Evolutionary conservation across 2,888 invertebrate genomes (phyloP).

Genomic region (Gerris lacustris): DNA sequence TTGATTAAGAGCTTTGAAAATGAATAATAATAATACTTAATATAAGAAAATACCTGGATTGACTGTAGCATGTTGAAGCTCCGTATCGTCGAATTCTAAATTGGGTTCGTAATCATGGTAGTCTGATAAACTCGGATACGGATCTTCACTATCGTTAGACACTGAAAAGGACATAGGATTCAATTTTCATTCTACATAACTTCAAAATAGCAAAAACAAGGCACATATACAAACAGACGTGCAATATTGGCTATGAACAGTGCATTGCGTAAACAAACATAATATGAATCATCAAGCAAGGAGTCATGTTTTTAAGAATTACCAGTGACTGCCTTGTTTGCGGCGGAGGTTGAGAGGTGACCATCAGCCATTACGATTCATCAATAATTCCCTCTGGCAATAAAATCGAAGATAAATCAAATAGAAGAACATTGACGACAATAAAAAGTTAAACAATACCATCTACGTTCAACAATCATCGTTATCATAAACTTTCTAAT

Average conservation of each 20-base stretch:
- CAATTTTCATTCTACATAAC: background rate
- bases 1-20: too few relatives aligned
- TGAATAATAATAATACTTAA: too few relatives aligned
- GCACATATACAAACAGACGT: background rate
- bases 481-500: slow-evolving; percentile 5
- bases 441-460: background rate
- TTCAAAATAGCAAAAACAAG: background rate
- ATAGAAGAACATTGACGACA: background rate
- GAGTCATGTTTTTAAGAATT: background rate
- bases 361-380: slow-evolving; percentile 8
- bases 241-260: background rate
- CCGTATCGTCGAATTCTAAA: slow-evolving; percentile 92
- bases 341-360: background rate
- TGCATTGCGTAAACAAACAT: background rate
- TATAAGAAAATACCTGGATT: slow-evolving; percentile 49
- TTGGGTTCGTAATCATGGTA: slow-evolving; percentile 90
- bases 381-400: background rate
- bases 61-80: slow-evolving; percentile 57
- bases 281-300: background rate
- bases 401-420: background rate
- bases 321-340: background rate
- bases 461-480: background rate
- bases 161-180: slow-evolving; percentile 2
- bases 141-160: slow-evolving; percentile 50
- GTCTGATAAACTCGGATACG: slow-evolving; percentile 77